These are phyloP conservation scores for Coilia nasus DNA, from an alignment of 2,797 vertebrate genomes.

Conservation along the genomic window DNA sequence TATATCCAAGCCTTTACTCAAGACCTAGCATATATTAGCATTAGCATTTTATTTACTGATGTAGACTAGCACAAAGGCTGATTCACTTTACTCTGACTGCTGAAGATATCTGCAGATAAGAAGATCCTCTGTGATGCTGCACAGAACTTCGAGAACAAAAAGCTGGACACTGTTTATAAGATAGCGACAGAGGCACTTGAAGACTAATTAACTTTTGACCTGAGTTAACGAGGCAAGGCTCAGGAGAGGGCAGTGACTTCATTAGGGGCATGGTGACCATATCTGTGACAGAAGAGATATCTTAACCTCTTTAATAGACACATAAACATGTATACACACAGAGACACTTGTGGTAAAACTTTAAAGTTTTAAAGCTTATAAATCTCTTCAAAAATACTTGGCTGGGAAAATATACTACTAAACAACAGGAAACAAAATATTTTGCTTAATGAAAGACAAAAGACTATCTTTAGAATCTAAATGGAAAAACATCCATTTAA, in stretches of 20 bases:
- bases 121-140: not conserved
- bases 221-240: constrained; percentile 39
- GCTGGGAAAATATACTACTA: not conserved
- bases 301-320: not conserved
- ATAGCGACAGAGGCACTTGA: constrained; percentile 44
- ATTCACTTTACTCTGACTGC: not conserved
- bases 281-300: constrained; percentile 2
- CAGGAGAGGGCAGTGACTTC: constrained; percentile 34
- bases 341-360: not conserved
- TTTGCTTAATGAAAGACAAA: not conserved
- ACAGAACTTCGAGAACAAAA: not conserved
- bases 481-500: not conserved
- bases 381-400: not conserved
- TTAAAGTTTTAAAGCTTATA: too few species aligned
- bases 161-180: constrained; percentile 41
- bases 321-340: not conserved
- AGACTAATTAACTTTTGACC: constrained; percentile 46
- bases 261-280: constrained; percentile 26
- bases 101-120: not conserved
- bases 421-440: not conserved
- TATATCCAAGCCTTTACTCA: not conserved
- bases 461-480: not conserved
- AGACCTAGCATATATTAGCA: not conserved
- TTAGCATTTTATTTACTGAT: not conserved
- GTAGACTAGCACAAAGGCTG: not conserved